A percentile compares a stretch with the other conserved stretches of the same genome.
Conservation (phyloP, 2,888 invertebrate species). For the Pseudococcus jackbeardsleyi region DNA sequence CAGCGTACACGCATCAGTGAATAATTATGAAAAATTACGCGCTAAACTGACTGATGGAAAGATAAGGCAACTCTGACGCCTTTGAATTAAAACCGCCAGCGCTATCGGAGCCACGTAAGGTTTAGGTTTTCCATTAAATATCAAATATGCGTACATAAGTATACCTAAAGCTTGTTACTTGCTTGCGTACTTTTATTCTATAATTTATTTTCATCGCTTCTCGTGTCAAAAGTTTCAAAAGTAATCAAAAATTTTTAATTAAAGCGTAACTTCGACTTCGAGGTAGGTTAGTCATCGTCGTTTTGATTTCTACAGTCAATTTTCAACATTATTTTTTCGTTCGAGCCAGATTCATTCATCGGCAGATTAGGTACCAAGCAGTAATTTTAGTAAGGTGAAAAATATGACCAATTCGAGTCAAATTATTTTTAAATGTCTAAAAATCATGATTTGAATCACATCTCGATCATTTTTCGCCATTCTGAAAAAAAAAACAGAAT, state of each 20-base stretch:
- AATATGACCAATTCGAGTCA: too few relatives aligned
- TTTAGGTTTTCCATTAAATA: background rate
- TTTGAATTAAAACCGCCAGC: too few relatives aligned
- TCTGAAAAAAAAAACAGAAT: too few relatives aligned
- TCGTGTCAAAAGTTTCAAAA: conserved; percentile 10
- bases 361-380: too few relatives aligned
- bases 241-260: conserved; percentile 19
- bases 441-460: too few relatives aligned
- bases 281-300: background rate
- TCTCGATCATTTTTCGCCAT: too few relatives aligned
- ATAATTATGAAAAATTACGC: background rate
- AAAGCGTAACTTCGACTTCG: background rate
- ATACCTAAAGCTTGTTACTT: background rate
- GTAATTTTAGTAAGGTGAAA: too few relatives aligned
- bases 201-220: conserved; percentile 3
- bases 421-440: too few relatives aligned
- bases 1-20: background rate
- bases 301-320: background rate
- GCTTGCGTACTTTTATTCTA: background rate
- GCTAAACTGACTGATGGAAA: background rate
- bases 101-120: too few relatives aligned
- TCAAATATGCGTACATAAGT: background rate
- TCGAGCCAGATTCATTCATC: too few relatives aligned
- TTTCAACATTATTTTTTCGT: too few relatives aligned
- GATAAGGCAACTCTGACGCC: background rate